Conservation (phyloP, 2,113 vertebrate species). For the Seriola dumerili region DNA sequence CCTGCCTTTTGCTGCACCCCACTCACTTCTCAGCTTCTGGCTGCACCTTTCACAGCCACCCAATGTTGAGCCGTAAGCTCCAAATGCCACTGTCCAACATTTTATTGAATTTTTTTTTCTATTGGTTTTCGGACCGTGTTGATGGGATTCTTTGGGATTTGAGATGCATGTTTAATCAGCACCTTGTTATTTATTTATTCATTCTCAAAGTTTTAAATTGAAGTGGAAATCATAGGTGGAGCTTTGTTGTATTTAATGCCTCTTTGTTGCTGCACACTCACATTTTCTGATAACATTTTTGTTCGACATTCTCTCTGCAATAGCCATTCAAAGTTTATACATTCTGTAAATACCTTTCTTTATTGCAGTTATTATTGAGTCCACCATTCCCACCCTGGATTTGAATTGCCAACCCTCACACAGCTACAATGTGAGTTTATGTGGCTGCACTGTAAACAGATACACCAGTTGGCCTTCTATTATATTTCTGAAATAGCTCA, state of each 20-base stretch:
- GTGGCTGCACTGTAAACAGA: background rate
- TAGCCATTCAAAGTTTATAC: background rate
- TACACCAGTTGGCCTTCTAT: background rate
- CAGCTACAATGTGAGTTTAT: background rate
- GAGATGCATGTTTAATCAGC: background rate
- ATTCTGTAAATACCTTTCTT: background rate
- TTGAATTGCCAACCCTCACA: background rate
- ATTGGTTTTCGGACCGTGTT: slow-evolving; percentile 21
- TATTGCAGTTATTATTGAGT: background rate
- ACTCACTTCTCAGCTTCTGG: slow-evolving; percentile 54
- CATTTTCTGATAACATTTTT: background rate
- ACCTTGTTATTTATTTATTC: background rate
- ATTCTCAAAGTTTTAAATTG: background rate
- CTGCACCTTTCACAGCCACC: slow-evolving; percentile 33
- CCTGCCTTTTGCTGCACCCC: slow-evolving; percentile 63
- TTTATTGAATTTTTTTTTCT: slow-evolving; percentile 31
- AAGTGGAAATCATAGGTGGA: background rate
- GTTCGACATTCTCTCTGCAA: background rate
- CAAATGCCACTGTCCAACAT: slow-evolving; percentile 55
- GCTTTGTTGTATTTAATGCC: background rate
- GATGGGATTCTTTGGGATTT: background rate
- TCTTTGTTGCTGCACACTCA: background rate
- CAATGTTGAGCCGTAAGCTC: slow-evolving; percentile 28
- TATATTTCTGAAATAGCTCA: background rate
- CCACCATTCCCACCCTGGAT: background rate